Evolutionary conservation across 2,888 invertebrate genomes (phyloP), one percentile per base, ranked within the genome.

Genomic region (Oegoconia quadripuncta): DNA sequence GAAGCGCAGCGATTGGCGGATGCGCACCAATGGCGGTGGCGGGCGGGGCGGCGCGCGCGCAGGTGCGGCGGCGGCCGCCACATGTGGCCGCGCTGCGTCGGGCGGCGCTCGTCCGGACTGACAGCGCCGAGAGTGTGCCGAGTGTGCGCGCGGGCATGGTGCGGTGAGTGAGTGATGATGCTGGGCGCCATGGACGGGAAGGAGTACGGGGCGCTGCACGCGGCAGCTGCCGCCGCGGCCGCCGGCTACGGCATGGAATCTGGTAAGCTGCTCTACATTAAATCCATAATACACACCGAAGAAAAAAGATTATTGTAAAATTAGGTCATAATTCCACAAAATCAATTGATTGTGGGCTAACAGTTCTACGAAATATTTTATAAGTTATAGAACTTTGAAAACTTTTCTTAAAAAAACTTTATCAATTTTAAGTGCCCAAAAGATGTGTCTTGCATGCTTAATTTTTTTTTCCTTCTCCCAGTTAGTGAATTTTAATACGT

Each of bases 191-290:
- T 87, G 86, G 84, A 84, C 62, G 84, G 86, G 55, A 87, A 87
- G 72, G 86, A 87, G 71, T 87, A 84, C 70, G 84, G 86, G 46
- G 83, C 84, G 70, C 76, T 86, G 74, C 86, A 84, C 47, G 86
- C 83, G 14, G 83, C 82, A 34, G 82, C 82, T 41, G 82, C 83
- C 38, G 73, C 72, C 40, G 82, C 81, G 41, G 83, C 82, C 42
- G 83, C 82, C 2, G 74, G 75, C 0, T 84, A 84, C 63, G 64
- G 82, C 26, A 82, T 84, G 83, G 84, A 84, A 2, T 46, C 73
- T 37, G 80, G 84, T 80, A 44, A 68, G 78, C 63, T n/a, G 15
- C 2, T 5, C 31, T 12, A 7, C 8, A n/a, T 9, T 28, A 8
- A n/a, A 1, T 6, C 26, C 12, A 3, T 12, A n/a, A n/a, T n/a